A percentile compares a stretch with the other conserved stretches of the same genome.
Conservation (phyloP, 2,888 invertebrate species). For the Pyrgus malvae region DNA sequence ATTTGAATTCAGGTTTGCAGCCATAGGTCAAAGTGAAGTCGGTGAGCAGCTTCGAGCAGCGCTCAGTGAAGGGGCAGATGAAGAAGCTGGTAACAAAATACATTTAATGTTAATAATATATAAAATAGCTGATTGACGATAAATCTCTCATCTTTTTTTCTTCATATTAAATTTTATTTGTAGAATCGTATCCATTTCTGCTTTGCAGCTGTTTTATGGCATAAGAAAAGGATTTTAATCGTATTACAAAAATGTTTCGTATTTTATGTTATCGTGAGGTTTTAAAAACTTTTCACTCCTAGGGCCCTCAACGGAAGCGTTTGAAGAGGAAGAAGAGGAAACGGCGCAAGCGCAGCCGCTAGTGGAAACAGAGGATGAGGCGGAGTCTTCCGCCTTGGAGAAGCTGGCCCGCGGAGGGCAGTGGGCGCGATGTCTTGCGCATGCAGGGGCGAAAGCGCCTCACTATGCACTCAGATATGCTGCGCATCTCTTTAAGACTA, state of each 20-base stretch:
- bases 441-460: constrained; percentile 59
- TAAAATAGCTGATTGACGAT: no score
- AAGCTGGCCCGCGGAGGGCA: constrained; percentile 69
- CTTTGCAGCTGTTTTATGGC: no score
- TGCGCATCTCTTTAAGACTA: constrained; percentile 64
- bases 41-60: constrained; percentile 70
- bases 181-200: no score
- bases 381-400: constrained; percentile 56
- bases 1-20: constrained; percentile 67
- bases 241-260: no score
- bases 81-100: constrained; percentile 49
- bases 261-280: no score
- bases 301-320: neutral
- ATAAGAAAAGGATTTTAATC: no score
- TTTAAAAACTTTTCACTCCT: no score
- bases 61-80: constrained; percentile 58
- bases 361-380: constrained; percentile 37
- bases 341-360: constrained; percentile 4
- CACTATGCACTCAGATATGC: constrained; percentile 69
- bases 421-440: constrained; percentile 72
- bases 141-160: no score
- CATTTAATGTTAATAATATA: no score
- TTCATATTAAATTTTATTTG: no score
- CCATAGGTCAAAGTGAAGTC: constrained; percentile 71
- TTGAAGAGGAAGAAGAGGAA: constrained; percentile 43